Evolutionary conservation across 2,113 vertebrate species (phyloP).

Genomic region (Alligator mississippiensis): DNA sequence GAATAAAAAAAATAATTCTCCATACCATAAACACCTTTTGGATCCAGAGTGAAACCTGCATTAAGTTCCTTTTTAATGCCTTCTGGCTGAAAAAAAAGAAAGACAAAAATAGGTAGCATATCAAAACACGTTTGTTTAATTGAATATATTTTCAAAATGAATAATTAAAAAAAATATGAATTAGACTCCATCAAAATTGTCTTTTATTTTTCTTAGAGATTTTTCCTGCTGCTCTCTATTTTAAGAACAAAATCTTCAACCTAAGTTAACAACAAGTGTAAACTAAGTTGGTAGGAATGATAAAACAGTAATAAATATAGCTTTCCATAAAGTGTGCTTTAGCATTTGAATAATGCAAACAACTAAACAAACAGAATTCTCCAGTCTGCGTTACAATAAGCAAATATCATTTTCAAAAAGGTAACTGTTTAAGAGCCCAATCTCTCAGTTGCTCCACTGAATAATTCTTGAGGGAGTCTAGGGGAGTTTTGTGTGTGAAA

Average conservation of each 20-base stretch:
- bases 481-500: background rate
- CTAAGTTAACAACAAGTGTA: background rate
- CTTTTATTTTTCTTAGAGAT: background rate
- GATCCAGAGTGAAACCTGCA: slow-evolving; percentile 86
- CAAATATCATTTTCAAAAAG: background rate
- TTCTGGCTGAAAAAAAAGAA: slow-evolving; percentile 86
- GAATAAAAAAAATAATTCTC: background rate
- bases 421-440: background rate
- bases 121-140: background rate
- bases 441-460: background rate
- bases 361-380: background rate
- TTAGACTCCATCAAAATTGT: background rate
- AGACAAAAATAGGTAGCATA: background rate
- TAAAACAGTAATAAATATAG: background rate
- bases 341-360: background rate
- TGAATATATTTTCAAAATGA: background rate
- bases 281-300: background rate
- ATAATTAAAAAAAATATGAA: background rate
- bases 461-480: background rate
- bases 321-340: background rate
- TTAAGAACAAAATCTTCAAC: background rate
- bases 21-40: slow-evolving; percentile 89
- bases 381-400: background rate
- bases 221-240: background rate
- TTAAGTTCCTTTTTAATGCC: slow-evolving; percentile 83